Percentiles rank a stretch among this genome's conserved stretches.
Evolutionary conservation across 2,888 invertebrate species (phyloP).

Genomic region (Cybosia mesomella): DNA sequence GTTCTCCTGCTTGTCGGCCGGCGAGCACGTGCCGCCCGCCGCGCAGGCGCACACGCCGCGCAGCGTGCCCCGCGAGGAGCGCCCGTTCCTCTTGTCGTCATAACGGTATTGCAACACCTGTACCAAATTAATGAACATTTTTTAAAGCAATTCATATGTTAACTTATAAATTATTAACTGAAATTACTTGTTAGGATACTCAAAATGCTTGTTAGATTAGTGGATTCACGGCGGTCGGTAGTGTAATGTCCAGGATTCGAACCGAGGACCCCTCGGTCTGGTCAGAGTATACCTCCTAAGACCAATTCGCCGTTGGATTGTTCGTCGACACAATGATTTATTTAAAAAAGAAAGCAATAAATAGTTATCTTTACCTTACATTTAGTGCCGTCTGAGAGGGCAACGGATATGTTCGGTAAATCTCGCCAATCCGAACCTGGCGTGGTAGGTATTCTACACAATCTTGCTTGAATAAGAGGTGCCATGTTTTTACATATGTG

Average conservation of each 20-base stretch:
- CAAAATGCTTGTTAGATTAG: too few species aligned
- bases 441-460: constrained; percentile 90
- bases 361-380: constrained; percentile 77
- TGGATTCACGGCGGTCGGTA: too few species aligned
- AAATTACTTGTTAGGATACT: too few species aligned
- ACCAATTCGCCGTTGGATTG: too few species aligned
- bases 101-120: constrained; percentile 82
- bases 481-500: constrained; percentile 96
- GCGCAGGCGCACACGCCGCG: constrained; percentile 94
- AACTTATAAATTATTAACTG: too few species aligned
- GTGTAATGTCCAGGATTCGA: too few species aligned
- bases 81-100: constrained; percentile 82
- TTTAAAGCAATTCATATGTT: neutral
- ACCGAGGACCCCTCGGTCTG: too few species aligned
- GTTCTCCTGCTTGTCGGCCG: constrained; percentile 91
- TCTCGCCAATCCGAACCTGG: constrained; percentile 95
- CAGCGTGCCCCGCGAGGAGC: constrained; percentile 74
- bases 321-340: too few species aligned
- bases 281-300: too few species aligned
- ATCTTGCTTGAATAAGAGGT: constrained; percentile 92
- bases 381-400: constrained; percentile 90
- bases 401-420: constrained; percentile 91
- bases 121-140: neutral
- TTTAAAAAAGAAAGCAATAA: too few species aligned
- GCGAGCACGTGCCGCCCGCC: constrained; percentile 88